A percentile compares a stretch with the other conserved stretches of the same genome.
Evolutionary conservation across 2,797 vertebrate genomes (phyloP).

Genomic region (Tympanoctomys barrerae): DNA sequence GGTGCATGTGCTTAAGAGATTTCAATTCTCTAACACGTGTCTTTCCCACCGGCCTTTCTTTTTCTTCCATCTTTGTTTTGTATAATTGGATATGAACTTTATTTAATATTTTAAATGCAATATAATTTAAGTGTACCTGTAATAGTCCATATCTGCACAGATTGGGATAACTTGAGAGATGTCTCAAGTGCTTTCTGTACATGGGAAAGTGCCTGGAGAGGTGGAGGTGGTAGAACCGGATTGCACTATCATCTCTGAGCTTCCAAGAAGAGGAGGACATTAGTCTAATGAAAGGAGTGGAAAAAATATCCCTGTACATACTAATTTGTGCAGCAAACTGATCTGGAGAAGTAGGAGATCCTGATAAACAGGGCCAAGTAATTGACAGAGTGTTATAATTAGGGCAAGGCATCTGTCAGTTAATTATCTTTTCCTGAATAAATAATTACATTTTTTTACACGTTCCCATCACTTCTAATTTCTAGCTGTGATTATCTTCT

Average conservation of each 20-base stretch:
- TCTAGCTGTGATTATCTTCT: slow-evolving; percentile 69
- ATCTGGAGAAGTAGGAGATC: slow-evolving; percentile 79
- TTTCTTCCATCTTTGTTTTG: slow-evolving; percentile 42
- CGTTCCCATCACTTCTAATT: slow-evolving; percentile 79
- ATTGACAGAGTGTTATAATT: slow-evolving; percentile 82
- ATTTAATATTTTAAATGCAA: slow-evolving; percentile 49
- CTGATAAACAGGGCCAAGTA: slow-evolving; percentile 81
- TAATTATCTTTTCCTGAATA: slow-evolving; percentile 82
- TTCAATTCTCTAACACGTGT: neutral
- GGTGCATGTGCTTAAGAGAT: neutral
- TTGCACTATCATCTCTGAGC: slow-evolving; percentile 46
- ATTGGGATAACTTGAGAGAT: slow-evolving; percentile 24
- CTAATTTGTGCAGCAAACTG: slow-evolving; percentile 80
- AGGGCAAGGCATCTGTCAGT: slow-evolving; percentile 79
- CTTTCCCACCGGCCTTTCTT: neutral
- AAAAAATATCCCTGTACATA: slow-evolving; percentile 64
- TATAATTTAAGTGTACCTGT: slow-evolving; percentile 35
- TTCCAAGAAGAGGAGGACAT: slow-evolving; percentile 66
- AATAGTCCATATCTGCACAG: neutral
- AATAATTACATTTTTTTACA: slow-evolving; percentile 80
- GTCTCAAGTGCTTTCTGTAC: slow-evolving; percentile 42
- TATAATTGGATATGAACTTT: slow-evolving; percentile 2
- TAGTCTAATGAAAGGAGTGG: slow-evolving; percentile 78
- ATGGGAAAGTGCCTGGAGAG: slow-evolving; percentile 75
- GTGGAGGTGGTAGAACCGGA: slow-evolving; percentile 50